Conservation (phyloP, 2,797 vertebrate genomes). For the Muscicapa comitata region DNA sequence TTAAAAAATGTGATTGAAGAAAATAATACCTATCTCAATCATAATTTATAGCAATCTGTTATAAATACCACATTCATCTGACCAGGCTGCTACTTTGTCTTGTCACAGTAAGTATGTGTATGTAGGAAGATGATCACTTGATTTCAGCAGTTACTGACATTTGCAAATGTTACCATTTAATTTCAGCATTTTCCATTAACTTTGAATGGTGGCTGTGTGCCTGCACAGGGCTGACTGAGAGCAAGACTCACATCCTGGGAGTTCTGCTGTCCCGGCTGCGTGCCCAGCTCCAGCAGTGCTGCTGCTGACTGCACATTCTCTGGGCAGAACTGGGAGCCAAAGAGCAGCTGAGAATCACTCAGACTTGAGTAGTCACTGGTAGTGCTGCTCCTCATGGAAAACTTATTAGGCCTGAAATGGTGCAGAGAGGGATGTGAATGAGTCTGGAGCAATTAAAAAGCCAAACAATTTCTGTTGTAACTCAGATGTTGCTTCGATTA, state of each 20-base stretch:
- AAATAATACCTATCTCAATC: background rate
- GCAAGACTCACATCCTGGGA: conserved; percentile 85
- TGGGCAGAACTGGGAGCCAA: conserved; percentile 87
- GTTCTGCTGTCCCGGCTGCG: conserved; percentile 79
- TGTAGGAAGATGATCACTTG: background rate
- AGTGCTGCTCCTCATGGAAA: conserved; percentile 54
- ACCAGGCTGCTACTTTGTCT: background rate
- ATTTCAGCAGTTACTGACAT: background rate
- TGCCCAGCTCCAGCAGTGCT: conserved; percentile 77
- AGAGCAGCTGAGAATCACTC: conserved; percentile 89
- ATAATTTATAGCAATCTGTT: background rate
- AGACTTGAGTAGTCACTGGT: conserved; percentile 75
- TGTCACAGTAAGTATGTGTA: background rate
- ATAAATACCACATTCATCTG: background rate
- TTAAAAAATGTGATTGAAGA: background rate
- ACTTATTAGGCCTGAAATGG: conserved; percentile 68
- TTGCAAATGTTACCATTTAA: background rate
- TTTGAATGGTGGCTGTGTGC: background rate
- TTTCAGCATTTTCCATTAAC: background rate
- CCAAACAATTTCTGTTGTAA: background rate
- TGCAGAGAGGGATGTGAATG: background rate
- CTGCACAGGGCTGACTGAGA: background rate
- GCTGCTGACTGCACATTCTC: conserved; percentile 80
- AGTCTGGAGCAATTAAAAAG: background rate
- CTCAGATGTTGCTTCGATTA: background rate